Evolutionary conservation across 2,888 invertebrate genomes (phyloP).

Genomic region (Drosophila acutilabella): DNA sequence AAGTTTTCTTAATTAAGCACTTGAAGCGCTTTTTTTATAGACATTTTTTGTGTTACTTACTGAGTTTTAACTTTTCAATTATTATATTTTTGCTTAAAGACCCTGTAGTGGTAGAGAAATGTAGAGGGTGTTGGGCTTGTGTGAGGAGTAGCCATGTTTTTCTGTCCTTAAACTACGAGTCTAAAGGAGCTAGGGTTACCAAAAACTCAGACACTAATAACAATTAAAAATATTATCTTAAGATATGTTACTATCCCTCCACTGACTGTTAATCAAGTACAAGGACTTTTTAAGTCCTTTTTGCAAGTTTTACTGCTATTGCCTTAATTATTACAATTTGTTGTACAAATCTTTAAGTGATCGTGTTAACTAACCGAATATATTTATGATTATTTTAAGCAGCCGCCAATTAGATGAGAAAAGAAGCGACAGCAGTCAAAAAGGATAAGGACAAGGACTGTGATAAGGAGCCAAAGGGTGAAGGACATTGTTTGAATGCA

Average conservation of each 20-base stretch:
- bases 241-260: too few relatives aligned
- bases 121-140: too few relatives aligned
- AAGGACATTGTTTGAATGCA: slow-evolving; percentile 28
- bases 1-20: slow-evolving; percentile 3
- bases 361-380: slow-evolving; percentile 43
- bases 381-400: slow-evolving; percentile 26
- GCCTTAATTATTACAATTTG: slow-evolving; percentile 14
- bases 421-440: neutral
- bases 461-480: slow-evolving; percentile 8
- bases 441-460: neutral
- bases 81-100: neutral
- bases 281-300: too few relatives aligned
- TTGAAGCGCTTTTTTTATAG: slow-evolving; percentile 6
- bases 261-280: too few relatives aligned
- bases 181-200: too few relatives aligned
- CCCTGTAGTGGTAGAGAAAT: too few relatives aligned
- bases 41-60: neutral
- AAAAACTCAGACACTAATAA: too few relatives aligned
- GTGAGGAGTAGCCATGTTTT: too few relatives aligned
- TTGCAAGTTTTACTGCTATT: neutral
- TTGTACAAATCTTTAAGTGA: slow-evolving; percentile 13
- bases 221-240: too few relatives aligned
- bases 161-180: too few relatives aligned
- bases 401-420: slow-evolving; percentile 46
- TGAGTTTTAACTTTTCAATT: slow-evolving; percentile 23